Base-by-base conservation (phyloP, 1,140 invertebrate species). In the Nasonia giraulti region DNA sequence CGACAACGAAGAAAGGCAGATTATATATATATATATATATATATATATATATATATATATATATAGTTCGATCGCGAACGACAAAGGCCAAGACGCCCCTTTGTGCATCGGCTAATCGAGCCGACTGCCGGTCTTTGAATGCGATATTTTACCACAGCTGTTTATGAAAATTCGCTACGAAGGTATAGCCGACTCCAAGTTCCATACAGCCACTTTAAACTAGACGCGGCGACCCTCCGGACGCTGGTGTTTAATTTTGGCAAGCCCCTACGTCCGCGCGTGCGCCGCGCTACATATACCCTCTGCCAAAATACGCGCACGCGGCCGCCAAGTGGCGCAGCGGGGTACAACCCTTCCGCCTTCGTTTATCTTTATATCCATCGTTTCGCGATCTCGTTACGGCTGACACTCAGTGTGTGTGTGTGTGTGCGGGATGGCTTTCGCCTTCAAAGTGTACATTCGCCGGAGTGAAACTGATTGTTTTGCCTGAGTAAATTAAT, bases 211-310 rank as follows among this genome's bases (percentile, higher is more conserved):
- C 82, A 68, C 75, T 80, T 83, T 86, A 88, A 88, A 88, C 88
- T 88, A 88, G 86, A 44, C 40, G 79, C 69, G 74, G 75, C 33
- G 73, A 79, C 85, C 85, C 88, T 85, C 2, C 82, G 88, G 82
- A 80, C 71, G 78, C 86, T 88, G 33, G 5, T 37, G 88, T 88
- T 88, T 88, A 89, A 89, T 89, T 88, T 88, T 81, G 85, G 80
- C 75, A 85, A 66, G 82, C 85, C 80, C 87, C 73, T 62, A 66
- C 85, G 86, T 88, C 86, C 86, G 83, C 86, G 23, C 2, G 23
- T 7, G 23, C 27, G 6, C 27, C 12, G 23, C 27, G 27, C 27
- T 40, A 40, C 10, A 44, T 44, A 44, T 44, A 44, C 74, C 23
- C 23, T 77, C 31, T 17, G 77, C 27, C n/a, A 33, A 79, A 79